Percentiles rank a stretch among this genome's conserved stretches.
phyloP scores from a whole-genome alignment of 2,888 invertebrate species.

The Eilema caniola region DNA sequence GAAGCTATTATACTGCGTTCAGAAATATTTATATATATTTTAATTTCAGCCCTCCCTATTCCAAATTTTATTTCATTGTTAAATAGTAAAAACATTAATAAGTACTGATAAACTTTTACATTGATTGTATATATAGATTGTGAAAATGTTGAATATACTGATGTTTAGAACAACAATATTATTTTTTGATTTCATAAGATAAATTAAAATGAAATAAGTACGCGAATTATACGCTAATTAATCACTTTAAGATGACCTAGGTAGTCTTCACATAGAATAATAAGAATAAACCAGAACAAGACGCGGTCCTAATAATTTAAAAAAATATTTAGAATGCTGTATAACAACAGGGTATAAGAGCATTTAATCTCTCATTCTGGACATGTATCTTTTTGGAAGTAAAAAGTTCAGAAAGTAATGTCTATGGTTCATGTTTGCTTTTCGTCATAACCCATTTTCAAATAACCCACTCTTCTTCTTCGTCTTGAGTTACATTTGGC shows the following conservation, averaged over 20 bases:
- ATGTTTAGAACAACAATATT: too few species aligned
- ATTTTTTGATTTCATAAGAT: background rate
- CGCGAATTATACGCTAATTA: background rate
- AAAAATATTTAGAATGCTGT: too few species aligned
- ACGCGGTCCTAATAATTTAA: background rate
- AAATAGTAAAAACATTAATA: background rate
- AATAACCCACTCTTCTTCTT: too few species aligned
- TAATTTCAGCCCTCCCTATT: too few species aligned
- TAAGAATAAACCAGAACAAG: background rate
- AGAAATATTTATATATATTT: too few species aligned
- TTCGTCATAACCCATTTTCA: too few species aligned
- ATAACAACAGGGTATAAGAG: too few species aligned
- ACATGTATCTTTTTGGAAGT: too few species aligned
- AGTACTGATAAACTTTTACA: background rate
- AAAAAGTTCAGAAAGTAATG: too few species aligned
- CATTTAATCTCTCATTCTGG: background rate
- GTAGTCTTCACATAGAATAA: background rate
- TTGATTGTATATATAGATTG: background rate
- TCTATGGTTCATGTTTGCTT: too few species aligned
- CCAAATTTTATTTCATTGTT: too few species aligned
- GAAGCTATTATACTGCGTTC: background rate
- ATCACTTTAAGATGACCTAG: conserved; percentile 1
- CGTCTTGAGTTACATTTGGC: too few species aligned
- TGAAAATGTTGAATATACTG: background rate
- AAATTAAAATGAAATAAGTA: background rate